These are phyloP conservation scores for Acanthis flammea DNA, from an alignment of 2,797 vertebrate genomes.

Conservation along the genomic window DNA sequence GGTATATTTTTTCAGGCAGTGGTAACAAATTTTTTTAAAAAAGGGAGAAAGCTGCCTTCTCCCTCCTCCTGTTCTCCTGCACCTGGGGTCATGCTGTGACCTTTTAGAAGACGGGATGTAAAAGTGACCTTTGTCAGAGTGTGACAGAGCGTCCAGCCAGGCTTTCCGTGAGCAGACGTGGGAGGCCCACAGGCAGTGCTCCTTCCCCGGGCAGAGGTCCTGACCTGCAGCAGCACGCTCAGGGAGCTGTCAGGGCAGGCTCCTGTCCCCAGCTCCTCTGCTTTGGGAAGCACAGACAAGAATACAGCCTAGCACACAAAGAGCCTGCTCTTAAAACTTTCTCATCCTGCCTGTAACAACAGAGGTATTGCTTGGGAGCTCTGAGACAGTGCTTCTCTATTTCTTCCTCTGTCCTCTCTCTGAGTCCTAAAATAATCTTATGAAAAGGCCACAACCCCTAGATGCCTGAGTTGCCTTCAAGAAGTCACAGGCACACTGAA, in stretches of 20 bases:
- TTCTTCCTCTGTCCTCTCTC: background rate
- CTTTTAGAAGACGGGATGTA: constrained; percentile 51
- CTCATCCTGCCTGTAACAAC: background rate
- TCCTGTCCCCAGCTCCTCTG: background rate
- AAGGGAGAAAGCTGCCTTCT: background rate
- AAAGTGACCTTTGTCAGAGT: constrained; percentile 55
- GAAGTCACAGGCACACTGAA: background rate
- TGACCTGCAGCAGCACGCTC: constrained; percentile 5
- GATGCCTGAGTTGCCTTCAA: background rate
- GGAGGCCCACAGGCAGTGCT: constrained; percentile 46
- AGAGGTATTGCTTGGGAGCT: background rate
- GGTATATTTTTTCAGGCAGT: background rate
- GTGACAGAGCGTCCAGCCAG: constrained; percentile 15
- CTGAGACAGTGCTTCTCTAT: background rate
- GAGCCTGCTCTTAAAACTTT: background rate
- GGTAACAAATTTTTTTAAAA: background rate
- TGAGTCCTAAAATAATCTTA: background rate
- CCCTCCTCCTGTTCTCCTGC: constrained; percentile 16
- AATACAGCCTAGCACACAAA: background rate
- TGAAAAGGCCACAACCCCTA: background rate
- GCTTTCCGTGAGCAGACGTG: background rate
- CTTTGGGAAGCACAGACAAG: background rate
- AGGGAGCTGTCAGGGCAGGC: constrained; percentile 17
- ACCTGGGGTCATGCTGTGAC: constrained; percentile 58
- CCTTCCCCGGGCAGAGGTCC: constrained; percentile 50